Evolutionary conservation across 2,888 invertebrate genomes (phyloP), one percentile per base, ranked within the genome.

Genomic region (Rhagonycha fulva): DNA sequence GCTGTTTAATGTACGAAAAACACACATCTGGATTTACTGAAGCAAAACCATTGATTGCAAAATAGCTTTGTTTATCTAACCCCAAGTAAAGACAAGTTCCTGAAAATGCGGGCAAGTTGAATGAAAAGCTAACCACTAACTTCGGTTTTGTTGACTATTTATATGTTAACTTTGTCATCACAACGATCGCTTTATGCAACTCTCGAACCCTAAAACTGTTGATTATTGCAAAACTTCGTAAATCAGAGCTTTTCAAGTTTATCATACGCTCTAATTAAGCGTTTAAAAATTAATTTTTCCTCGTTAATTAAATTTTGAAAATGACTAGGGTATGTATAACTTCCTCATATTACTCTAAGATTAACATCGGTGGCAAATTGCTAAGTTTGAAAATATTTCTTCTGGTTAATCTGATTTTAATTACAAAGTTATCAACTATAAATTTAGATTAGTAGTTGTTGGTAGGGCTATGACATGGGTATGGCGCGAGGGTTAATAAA

Each of bases 51-150:
- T 24, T 66, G 63, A 66, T 66, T 66, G 26, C 63, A 66, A 26
- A 66, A 66, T 66, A 26, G 69, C 74, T 68, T 74, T 74, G 69
- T 74, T 74, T 74, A 74, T 70, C 69, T 69, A 74, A 68, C 68
- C 62, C 24, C 26, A 62, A 67, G 62, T 61, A 62, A 62, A 71
- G 67, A 62, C 71, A 71, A 74, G 60, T 67, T 66, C 62, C 28
- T 26, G 32, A 62, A 62, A 69, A 62, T 62, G 68, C 69, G 68
- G 71, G 62, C 68, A 67, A 75, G 71, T 71, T 71, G 62, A 11
- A n/a, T 47, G 47, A 47, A 47, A 47, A 47, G 47, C 47, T 47
- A 47, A 47, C 47, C 47, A 47, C 47, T n/a, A 47, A 47, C 12
- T 12, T n/a, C n/a, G n/a, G 47, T 47, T 47, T 47, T 47, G 47